phyloP scores from a whole-genome alignment of 2,113 vertebrate species.

The Phycodurus eques region DNA sequence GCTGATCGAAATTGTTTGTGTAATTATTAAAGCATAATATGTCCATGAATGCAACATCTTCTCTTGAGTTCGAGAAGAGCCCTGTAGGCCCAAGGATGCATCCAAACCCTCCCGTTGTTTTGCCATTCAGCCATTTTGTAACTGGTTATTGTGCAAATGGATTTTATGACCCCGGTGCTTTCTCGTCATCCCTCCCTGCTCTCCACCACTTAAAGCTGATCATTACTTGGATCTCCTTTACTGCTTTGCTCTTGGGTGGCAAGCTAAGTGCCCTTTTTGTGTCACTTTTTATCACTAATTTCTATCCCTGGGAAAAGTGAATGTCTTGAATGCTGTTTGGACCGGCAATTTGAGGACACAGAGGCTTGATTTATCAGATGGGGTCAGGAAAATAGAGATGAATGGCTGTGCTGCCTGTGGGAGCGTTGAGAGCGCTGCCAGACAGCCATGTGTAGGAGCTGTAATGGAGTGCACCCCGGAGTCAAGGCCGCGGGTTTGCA shows the following conservation, averaged over 20 bases:
- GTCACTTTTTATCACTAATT: conserved; percentile 58
- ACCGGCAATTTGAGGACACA: conserved; percentile 51
- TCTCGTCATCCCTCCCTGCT: conserved; percentile 41
- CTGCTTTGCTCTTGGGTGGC: conserved; percentile 61
- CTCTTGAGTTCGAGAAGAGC: conserved; percentile 29
- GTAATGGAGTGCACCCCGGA: conserved; percentile 37
- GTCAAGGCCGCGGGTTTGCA: conserved; percentile 19
- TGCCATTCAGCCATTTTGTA: conserved; percentile 59
- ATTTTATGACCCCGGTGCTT: conserved; percentile 58
- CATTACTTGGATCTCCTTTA: conserved; percentile 57
- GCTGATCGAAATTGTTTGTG: conserved; percentile 16
- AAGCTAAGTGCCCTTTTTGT: conserved; percentile 56
- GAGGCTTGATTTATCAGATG: conserved; percentile 62
- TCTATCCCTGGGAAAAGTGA: conserved; percentile 54
- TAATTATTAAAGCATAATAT: conserved; percentile 34
- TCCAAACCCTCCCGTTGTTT: conserved; percentile 53
- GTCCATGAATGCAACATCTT: conserved; percentile 23
- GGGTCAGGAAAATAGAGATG: conserved; percentile 52
- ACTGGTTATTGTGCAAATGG: conserved; percentile 67
- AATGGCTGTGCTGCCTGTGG: conserved; percentile 53
- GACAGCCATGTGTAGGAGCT: conserved; percentile 40
- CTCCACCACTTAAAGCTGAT: conserved; percentile 40
- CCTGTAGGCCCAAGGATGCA: conserved; percentile 28
- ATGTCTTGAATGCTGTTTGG: conserved; percentile 47
- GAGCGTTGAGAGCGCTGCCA: conserved; percentile 39